Conservation (phyloP, 92 coral and sea anemone species). For the Palythoa grandiflora region DNA sequence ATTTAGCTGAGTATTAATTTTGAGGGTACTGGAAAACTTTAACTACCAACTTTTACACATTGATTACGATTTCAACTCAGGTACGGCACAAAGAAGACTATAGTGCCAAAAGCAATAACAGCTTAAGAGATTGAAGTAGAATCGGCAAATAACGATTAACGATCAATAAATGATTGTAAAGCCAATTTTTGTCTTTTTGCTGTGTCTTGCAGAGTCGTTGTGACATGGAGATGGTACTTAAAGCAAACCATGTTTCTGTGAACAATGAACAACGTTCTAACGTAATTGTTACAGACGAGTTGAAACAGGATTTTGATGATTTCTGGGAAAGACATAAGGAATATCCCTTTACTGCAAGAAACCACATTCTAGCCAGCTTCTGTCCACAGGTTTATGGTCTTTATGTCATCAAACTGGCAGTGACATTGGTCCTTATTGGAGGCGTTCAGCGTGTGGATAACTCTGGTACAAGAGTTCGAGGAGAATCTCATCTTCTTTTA, state of each 20-base stretch:
- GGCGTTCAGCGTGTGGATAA: conserved; percentile 91
- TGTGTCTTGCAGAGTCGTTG: conserved; percentile 75
- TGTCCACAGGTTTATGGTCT: conserved; percentile 98
- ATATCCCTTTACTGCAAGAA: conserved; percentile 79
- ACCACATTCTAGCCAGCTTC: conserved; percentile 92
- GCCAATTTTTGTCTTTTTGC: neutral
- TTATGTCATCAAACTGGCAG: conserved; percentile 94
- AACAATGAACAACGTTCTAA: conserved; percentile 94
- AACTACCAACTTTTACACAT: too few species aligned
- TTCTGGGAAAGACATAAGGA: conserved; percentile 83
- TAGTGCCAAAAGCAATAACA: too few species aligned
- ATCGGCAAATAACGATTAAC: too few species aligned
- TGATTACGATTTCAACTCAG: too few species aligned
- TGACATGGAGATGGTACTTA: conserved; percentile 91
- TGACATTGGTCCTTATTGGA: conserved; percentile 86
- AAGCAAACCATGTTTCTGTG: conserved; percentile 93
- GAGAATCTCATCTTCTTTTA: conserved; percentile 92
- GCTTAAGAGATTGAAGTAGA: too few species aligned
- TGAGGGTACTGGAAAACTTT: too few species aligned
- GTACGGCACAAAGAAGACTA: too few species aligned
- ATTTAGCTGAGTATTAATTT: too few species aligned
- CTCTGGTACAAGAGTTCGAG: conserved; percentile 93
- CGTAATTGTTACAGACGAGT: conserved; percentile 87
- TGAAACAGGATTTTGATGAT: conserved; percentile 87
- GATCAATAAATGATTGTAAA: too few species aligned